Conservation (phyloP, 2,113 vertebrate genomes). For the Channa maculata region DNA sequence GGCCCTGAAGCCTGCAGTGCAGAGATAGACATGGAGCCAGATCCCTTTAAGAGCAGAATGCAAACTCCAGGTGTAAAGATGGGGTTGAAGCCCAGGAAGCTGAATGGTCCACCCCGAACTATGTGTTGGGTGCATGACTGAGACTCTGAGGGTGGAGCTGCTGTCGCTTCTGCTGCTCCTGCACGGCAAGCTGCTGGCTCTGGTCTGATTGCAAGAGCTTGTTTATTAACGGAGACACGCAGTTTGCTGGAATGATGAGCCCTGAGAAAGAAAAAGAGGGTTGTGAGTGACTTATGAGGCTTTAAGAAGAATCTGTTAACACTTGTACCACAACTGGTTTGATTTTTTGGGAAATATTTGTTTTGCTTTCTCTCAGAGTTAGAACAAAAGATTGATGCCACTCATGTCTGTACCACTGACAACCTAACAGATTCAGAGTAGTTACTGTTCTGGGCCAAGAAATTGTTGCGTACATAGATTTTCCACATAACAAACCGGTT, state of each 20-base stretch:
- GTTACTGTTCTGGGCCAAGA: too few relatives aligned
- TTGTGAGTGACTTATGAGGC: not conserved
- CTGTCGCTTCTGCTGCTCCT: conserved; percentile 97
- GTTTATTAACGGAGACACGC: conserved; percentile 92
- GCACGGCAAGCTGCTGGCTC: conserved; percentile 95
- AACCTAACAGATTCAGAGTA: too few relatives aligned
- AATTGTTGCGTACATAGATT: too few relatives aligned
- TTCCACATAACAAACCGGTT: too few relatives aligned
- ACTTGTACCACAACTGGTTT: too few relatives aligned
- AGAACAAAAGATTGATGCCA: not conserved
- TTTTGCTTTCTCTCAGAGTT: not conserved
- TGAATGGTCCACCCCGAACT: conserved; percentile 39
- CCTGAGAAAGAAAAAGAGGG: conserved; percentile 78
- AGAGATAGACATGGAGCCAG: conserved; percentile 34
- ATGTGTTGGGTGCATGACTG: conserved; percentile 87
- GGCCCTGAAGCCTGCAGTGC: conserved; percentile 59
- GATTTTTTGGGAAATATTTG: not conserved
- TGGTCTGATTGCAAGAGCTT: conserved; percentile 97
- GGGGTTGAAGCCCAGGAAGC: conserved; percentile 3
- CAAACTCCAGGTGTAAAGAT: conserved; percentile 13
- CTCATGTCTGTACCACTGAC: too few relatives aligned
- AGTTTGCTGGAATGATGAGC: conserved; percentile 97
- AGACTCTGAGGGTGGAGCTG: conserved; percentile 98
- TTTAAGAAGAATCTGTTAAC: not conserved
- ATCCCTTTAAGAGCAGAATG: conserved; percentile 34